A percentile compares a stretch with the other conserved stretches of the same genome.
Conservation (phyloP, 2,797 vertebrate species). For the Benthosema pterotum region DNA sequence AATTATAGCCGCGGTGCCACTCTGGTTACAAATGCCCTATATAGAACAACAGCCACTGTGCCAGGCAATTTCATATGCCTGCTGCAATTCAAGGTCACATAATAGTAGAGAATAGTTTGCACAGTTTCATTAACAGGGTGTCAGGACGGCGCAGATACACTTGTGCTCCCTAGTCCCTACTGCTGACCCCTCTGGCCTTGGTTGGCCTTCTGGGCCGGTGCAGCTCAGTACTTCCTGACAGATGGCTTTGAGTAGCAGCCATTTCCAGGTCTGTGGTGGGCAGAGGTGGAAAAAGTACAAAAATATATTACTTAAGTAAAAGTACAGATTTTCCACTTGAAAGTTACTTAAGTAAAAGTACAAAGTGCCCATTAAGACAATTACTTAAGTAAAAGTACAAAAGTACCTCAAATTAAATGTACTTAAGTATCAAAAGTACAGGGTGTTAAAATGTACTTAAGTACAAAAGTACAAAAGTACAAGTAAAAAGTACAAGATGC, state of each 20-base stretch:
- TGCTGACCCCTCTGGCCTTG: slow-evolving; percentile 54
- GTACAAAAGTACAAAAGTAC: too few relatives aligned
- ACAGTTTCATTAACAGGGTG: slow-evolving; percentile 1
- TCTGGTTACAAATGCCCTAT: slow-evolving; percentile 12
- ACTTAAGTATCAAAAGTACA: too few relatives aligned
- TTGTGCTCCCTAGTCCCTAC: slow-evolving; percentile 35
- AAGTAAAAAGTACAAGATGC: too few relatives aligned
- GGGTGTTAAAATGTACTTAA: too few relatives aligned
- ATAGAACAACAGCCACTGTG: slow-evolving; percentile 1
- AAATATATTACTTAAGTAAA: too few relatives aligned
- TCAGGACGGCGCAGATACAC: slow-evolving; percentile 13
- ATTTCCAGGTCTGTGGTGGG: slow-evolving; percentile 42
- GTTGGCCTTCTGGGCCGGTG: slow-evolving; percentile 44
- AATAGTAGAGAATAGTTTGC: not conserved
- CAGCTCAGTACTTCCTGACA: slow-evolving; percentile 64
- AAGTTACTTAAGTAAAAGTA: too few relatives aligned
- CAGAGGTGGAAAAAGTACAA: too few relatives aligned
- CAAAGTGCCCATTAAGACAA: too few relatives aligned
- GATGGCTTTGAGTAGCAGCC: slow-evolving; percentile 60
- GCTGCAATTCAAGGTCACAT: not conserved
- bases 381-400: too few relatives aligned
- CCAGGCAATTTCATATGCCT: not conserved
- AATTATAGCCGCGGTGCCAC: not conserved
- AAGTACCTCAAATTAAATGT: too few relatives aligned
- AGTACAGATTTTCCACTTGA: too few relatives aligned